Conservation (phyloP, 2,888 invertebrate genomes). For the Troglohyphantes excavatus region DNA sequence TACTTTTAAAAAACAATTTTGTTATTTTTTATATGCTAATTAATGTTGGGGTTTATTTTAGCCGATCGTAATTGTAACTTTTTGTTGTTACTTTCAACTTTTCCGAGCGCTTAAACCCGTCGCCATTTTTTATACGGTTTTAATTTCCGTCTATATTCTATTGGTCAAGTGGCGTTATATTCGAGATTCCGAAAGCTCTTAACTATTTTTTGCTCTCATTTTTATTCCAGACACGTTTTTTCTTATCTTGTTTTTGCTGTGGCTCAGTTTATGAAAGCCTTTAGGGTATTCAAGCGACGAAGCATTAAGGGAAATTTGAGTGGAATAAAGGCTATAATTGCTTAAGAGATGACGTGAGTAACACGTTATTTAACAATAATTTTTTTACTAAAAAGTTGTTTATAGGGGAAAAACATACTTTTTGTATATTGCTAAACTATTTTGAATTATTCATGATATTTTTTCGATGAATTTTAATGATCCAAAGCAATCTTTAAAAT, state of each 20-base stretch:
- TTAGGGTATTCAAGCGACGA: not conserved
- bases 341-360: not conserved
- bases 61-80: constrained; percentile 42
- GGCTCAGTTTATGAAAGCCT: not conserved
- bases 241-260: not conserved
- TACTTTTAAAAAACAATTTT: constrained; percentile 6
- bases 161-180: constrained; percentile 27
- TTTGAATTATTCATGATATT: too few species aligned
- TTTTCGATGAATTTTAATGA: too few species aligned
- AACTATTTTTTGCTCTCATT: not conserved
- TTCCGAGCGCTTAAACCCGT: not conserved
- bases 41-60: constrained; percentile 53
- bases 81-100: constrained; percentile 33
- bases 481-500: too few species aligned
- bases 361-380: not conserved
- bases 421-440: too few species aligned
- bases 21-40: constrained; percentile 48
- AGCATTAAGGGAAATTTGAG: not conserved
- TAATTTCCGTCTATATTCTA: constrained; percentile 31
- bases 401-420: too few species aligned
- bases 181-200: not conserved
- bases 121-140: constrained; percentile 4
- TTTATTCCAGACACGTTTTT: not conserved
- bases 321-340: not conserved
- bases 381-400: too few species aligned